Conservation (phyloP, 2,888 invertebrate species). For the Argyresthia albistria region DNA sequence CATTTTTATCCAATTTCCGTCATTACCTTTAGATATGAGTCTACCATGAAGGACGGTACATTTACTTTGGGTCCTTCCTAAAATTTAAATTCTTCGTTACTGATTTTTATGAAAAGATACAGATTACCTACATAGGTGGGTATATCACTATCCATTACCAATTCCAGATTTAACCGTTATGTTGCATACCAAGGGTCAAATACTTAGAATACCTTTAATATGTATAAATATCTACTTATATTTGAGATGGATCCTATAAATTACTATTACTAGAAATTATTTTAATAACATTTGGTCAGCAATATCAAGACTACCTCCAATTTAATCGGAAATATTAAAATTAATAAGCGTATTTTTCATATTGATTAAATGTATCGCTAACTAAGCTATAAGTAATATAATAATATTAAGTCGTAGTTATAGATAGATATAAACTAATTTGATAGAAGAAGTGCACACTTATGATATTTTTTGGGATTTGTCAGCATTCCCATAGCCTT, state of each 20-base stretch:
- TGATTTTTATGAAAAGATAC: too few relatives aligned
- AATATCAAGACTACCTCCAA: conserved; percentile 64
- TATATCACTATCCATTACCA: too few relatives aligned
- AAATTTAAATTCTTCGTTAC: conserved; percentile 13
- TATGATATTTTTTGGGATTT: conserved; percentile 18
- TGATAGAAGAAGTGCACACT: conserved; percentile 29
- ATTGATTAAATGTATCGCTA: conserved; percentile 34
- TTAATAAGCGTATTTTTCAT: conserved; percentile 72
- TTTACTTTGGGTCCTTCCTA: conserved; percentile 34
- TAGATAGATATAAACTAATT: conserved; percentile 1
- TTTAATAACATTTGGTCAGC: conserved; percentile 67
- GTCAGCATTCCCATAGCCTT: too few relatives aligned
- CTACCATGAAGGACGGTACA: conserved; percentile 48
- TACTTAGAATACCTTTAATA: not conserved
- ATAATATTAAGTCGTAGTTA: conserved; percentile 11
- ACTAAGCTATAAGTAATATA: conserved; percentile 13
- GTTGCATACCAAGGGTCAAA: not conserved
- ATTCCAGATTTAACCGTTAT: too few relatives aligned
- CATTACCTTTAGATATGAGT: conserved; percentile 14
- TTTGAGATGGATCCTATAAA: conserved; percentile 46
- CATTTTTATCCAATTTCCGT: not conserved
- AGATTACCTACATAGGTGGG: too few relatives aligned
- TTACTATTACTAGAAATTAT: conserved; percentile 33
- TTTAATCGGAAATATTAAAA: conserved; percentile 70
- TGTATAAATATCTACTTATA: conserved; percentile 10